Conservation (phyloP, 2,113 vertebrate species). For the Trichomycterus rosablanca region DNA sequence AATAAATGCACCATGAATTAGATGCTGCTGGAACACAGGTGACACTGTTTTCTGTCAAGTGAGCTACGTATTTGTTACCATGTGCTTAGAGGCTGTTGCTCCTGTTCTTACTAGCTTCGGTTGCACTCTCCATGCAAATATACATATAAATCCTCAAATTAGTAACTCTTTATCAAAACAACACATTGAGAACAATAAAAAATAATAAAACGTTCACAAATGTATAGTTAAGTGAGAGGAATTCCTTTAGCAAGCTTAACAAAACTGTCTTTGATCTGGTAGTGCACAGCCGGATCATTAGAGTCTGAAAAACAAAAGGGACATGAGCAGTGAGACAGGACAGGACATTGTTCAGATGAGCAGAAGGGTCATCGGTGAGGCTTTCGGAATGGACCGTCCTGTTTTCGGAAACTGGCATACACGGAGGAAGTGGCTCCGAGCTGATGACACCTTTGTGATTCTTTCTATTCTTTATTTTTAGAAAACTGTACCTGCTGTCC, state of each 20-base stretch:
- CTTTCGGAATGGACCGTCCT: conserved; percentile 49
- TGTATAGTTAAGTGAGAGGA: too few relatives aligned
- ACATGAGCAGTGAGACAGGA: conserved; percentile 1
- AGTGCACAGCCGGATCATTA: not conserved
- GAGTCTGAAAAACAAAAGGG: conserved; percentile 14
- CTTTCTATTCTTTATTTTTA: conserved; percentile 13
- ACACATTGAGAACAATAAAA: not conserved
- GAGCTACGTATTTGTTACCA: too few relatives aligned
- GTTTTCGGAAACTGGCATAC: conserved; percentile 54
- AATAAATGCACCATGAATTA: too few relatives aligned
- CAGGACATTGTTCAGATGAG: conserved; percentile 27
- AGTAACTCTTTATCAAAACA: not conserved
- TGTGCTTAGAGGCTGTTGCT: too few relatives aligned
- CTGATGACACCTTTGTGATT: conserved; percentile 40
- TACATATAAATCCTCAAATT: too few relatives aligned
- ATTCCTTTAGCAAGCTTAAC: conserved; percentile 12
- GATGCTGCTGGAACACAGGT: too few relatives aligned
- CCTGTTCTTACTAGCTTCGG: too few relatives aligned
- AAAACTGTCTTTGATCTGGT: conserved; percentile 1
- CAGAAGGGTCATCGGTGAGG: conserved; percentile 45
- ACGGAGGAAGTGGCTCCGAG: conserved; percentile 55
- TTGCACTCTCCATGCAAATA: not conserved
- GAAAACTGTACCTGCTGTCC: conserved; percentile 1
- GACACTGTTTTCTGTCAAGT: too few relatives aligned
- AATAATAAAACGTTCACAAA: not conserved